Evolutionary conservation across 2,113 vertebrate species (phyloP).

Genomic region (Dromiciops gliroides): DNA sequence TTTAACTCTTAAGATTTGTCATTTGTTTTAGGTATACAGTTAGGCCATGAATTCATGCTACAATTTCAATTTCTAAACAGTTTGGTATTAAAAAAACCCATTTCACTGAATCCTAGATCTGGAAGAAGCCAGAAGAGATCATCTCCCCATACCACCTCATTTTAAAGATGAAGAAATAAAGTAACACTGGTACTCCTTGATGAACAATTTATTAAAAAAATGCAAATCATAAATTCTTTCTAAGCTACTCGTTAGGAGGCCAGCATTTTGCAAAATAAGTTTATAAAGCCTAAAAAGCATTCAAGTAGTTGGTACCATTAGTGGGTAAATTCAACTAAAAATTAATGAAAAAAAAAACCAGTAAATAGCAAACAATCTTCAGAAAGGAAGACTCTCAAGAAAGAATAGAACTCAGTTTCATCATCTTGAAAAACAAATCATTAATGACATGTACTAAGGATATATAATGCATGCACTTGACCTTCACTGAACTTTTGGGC

Average conservation of each 20-base stretch:
- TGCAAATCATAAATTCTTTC: no score
- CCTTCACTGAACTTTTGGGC: constrained; percentile 29
- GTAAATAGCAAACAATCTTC: background rate
- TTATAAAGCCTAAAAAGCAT: constrained; percentile 68
- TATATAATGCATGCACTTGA: background rate
- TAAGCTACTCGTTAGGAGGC: no score
- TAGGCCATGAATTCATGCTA: constrained; percentile 38
- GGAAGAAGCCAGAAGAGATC: constrained; percentile 56
- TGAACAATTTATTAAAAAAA: no score
- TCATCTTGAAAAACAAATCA: constrained; percentile 23
- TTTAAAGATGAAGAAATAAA: constrained; percentile 36
- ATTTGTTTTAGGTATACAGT: constrained; percentile 53
- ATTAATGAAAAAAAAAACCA: constrained; percentile 16
- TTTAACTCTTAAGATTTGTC: constrained; percentile 8
- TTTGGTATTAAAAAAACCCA: constrained; percentile 57
- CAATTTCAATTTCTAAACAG: constrained; percentile 59
- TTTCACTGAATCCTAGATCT: constrained; percentile 34
- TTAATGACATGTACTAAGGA: background rate
- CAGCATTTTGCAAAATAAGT: constrained; percentile 76
- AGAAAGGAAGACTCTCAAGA: constrained; percentile 43
- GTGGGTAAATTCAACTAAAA: constrained; percentile 63
- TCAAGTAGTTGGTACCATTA: constrained; percentile 46
- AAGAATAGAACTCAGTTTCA: background rate
- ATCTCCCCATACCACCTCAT: constrained; percentile 21
- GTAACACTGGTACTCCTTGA: background rate